phyloP scores from a whole-genome alignment of 2,888 invertebrate genomes.

The Sinotaia quadrata region DNA sequence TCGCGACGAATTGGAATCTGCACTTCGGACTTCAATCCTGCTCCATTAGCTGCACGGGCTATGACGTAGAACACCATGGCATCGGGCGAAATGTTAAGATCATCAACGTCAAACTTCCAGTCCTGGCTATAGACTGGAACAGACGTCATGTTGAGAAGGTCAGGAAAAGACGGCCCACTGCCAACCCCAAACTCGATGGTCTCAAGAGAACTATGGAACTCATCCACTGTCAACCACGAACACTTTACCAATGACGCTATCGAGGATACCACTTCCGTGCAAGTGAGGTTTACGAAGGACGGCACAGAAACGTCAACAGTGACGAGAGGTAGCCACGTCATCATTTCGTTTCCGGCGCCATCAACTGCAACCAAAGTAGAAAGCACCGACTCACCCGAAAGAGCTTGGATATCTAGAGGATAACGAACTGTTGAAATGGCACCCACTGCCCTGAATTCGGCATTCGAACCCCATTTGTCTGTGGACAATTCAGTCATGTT shows the following conservation, averaged over 20 bases:
- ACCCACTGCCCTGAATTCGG: neutral
- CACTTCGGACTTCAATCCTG: neutral
- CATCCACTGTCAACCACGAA: neutral
- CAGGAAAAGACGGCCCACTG: neutral
- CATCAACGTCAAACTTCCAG: neutral
- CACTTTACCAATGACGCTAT: neutral
- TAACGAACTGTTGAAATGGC: neutral
- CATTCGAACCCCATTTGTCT: neutral
- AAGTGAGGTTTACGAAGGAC: neutral
- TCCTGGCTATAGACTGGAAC: neutral
- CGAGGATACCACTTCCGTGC: neutral
- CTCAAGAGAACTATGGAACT: neutral
- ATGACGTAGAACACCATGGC: neutral
- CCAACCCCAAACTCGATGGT: neutral
- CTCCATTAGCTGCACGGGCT: neutral
- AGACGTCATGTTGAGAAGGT: neutral
- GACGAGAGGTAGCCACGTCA: neutral
- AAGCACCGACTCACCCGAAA: conserved; percentile 41
- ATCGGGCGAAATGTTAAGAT: neutral
- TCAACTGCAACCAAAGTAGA: conserved; percentile 34
- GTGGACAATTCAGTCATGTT: too few relatives aligned
- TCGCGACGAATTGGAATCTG: neutral
- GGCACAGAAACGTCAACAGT: neutral
- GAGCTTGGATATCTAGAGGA: neutral
- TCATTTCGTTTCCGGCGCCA: neutral